phyloP scores from a whole-genome alignment of 2,797 vertebrate genomes.

The Sylvilagus floridanus region DNA sequence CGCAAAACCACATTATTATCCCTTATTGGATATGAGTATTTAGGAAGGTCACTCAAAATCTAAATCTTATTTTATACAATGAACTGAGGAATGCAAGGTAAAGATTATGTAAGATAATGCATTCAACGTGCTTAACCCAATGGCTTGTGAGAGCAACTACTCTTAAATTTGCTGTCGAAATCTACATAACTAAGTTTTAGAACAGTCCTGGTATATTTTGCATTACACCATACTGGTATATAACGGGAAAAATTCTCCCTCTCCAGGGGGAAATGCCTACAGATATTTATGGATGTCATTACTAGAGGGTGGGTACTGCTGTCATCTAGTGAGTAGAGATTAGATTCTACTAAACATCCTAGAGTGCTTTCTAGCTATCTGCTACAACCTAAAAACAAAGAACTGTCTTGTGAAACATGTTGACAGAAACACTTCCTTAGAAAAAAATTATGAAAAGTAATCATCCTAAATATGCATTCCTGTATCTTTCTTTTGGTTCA shows the following conservation, averaged over 20 bases:
- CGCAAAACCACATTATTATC: background rate
- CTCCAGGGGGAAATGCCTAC: background rate
- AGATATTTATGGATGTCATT: background rate
- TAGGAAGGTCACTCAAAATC: background rate
- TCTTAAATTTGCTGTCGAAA: background rate
- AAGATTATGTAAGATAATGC: background rate
- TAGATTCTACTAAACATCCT: background rate
- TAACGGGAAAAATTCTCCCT: background rate
- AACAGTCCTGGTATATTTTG: background rate
- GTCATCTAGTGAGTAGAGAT: background rate
- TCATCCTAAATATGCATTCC: background rate
- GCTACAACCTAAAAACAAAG: background rate
- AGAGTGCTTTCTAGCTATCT: too few species aligned
- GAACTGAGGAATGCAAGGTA: background rate
- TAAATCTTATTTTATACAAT: background rate
- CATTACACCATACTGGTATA: background rate
- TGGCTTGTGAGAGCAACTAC: background rate
- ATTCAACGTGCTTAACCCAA: background rate
- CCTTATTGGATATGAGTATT: background rate
- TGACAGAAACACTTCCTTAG: background rate
- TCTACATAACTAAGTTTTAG: background rate
- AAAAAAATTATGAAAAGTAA: background rate
- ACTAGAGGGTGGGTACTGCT: background rate
- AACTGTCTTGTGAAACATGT: background rate
- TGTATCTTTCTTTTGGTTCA: background rate